Evolutionary conservation across 1,140 invertebrate genomes (phyloP).

Genomic region (Drosophila melanica): DNA sequence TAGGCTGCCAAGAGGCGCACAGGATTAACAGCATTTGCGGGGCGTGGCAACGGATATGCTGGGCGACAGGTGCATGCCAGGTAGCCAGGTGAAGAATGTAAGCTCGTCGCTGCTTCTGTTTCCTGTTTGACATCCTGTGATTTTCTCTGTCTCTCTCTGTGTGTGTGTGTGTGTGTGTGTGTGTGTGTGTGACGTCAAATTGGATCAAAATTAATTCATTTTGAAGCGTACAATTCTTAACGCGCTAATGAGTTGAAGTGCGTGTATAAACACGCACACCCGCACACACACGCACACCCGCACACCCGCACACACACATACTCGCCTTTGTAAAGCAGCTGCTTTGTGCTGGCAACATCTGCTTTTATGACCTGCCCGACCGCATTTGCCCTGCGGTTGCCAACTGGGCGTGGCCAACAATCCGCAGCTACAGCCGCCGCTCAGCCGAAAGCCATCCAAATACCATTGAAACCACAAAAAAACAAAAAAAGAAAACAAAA

Average conservation of each 20-base stretch:
- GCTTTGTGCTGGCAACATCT: constrained; percentile 57
- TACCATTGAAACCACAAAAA: constrained; percentile 8
- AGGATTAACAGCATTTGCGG: background rate
- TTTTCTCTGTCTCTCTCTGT: constrained; percentile 5
- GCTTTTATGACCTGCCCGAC: constrained; percentile 53
- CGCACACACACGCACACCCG: constrained; percentile 2
- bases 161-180: constrained; percentile 4
- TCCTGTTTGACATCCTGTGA: constrained; percentile 7
- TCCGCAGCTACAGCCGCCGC: background rate
- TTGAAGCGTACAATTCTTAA: constrained; percentile 80
- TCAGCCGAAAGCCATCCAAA: constrained; percentile 1
- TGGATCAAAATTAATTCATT: constrained; percentile 81
- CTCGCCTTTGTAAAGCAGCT: constrained; percentile 24
- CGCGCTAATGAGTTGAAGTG: constrained; percentile 80
- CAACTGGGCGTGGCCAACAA: constrained; percentile 25
- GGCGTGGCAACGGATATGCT: background rate
- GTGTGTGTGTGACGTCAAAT: constrained; percentile 61
- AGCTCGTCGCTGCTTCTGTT: constrained; percentile 31
- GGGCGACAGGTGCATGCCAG: constrained; percentile 49
- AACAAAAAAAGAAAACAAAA: background rate
- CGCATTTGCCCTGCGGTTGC: constrained; percentile 54
- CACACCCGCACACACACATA: constrained; percentile 10
- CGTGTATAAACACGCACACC: constrained; percentile 29
- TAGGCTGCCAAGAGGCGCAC: constrained; percentile 30
- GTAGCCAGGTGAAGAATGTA: constrained; percentile 50